Evolutionary conservation across 2,113 vertebrate genomes (phyloP).

Genomic region (Eulemur rufifrons): DNA sequence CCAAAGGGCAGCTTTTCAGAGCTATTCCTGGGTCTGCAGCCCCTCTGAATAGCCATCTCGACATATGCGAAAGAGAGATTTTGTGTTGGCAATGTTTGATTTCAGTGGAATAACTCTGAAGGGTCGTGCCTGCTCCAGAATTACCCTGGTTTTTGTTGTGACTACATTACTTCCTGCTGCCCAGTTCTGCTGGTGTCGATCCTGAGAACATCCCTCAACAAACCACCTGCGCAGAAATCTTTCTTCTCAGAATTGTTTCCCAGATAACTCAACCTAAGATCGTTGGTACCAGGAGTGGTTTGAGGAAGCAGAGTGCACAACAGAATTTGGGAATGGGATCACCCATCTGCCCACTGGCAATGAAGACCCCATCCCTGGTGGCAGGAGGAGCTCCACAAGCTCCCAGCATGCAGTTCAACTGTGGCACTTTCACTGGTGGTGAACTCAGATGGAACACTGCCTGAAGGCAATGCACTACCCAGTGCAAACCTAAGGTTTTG

Average conservation of each 20-base stretch:
- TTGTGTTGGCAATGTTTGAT: background rate
- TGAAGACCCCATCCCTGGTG: background rate
- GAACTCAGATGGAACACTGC: background rate
- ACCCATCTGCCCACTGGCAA: background rate
- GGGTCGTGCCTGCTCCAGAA: background rate
- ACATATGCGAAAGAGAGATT: background rate
- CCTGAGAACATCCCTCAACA: background rate
- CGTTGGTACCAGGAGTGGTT: background rate
- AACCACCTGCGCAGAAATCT: constrained; percentile 3
- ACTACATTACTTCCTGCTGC: background rate
- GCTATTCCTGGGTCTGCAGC: background rate
- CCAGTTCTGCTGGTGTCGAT: background rate
- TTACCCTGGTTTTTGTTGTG: background rate
- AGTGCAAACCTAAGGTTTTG: background rate
- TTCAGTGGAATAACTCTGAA: background rate
- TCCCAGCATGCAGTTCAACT: background rate
- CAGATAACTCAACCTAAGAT: background rate
- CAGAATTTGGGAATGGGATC: background rate
- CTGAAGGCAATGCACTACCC: background rate
- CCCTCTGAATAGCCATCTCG: background rate
- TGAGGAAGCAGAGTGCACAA: background rate
- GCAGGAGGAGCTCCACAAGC: background rate
- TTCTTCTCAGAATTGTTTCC: background rate
- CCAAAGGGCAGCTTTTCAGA: background rate
- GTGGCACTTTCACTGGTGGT: background rate